Evolutionary conservation across 2,797 vertebrate genomes (phyloP).

Genomic region (Lepidocolaptes lacrymiger): DNA sequence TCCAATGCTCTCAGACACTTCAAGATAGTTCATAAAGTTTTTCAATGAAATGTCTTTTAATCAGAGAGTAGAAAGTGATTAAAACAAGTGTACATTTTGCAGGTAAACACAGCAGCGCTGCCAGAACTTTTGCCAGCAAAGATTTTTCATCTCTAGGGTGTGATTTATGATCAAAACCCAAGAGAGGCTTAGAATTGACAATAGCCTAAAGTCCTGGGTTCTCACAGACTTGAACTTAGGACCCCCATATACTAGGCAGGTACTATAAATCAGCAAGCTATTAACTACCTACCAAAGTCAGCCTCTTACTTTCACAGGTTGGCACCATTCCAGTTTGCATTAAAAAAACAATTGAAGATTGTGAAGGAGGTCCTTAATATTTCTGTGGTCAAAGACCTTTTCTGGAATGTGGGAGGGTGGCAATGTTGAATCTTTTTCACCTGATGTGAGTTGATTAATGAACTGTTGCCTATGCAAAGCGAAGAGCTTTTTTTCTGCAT

Average conservation of each 20-base stretch:
- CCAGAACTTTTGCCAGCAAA: conserved; percentile 28
- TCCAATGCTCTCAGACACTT: background rate
- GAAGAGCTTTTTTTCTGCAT: background rate
- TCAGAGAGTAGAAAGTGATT: background rate
- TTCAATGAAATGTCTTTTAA: background rate
- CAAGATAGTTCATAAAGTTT: background rate
- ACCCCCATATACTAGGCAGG: background rate
- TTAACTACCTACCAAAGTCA: conserved; percentile 18
- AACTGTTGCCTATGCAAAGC: background rate
- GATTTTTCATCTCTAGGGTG: conserved; percentile 18
- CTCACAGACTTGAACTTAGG: conserved; percentile 10
- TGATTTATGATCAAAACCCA: conserved; percentile 35
- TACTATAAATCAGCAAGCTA: conserved; percentile 25
- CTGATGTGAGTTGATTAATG: conserved; percentile 10
- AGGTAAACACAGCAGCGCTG: background rate
- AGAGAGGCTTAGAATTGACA: background rate
- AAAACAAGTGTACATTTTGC: background rate
- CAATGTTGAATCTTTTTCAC: background rate
- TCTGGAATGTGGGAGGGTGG: background rate
- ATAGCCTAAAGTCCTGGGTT: conserved; percentile 4
- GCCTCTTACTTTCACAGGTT: background rate
- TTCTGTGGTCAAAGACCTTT: background rate
- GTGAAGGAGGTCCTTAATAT: background rate
- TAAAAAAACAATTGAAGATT: background rate
- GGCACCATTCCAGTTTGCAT: background rate